Evolutionary conservation across 1,140 invertebrate species (phyloP).

Genomic region (Philaenus spumarius): DNA sequence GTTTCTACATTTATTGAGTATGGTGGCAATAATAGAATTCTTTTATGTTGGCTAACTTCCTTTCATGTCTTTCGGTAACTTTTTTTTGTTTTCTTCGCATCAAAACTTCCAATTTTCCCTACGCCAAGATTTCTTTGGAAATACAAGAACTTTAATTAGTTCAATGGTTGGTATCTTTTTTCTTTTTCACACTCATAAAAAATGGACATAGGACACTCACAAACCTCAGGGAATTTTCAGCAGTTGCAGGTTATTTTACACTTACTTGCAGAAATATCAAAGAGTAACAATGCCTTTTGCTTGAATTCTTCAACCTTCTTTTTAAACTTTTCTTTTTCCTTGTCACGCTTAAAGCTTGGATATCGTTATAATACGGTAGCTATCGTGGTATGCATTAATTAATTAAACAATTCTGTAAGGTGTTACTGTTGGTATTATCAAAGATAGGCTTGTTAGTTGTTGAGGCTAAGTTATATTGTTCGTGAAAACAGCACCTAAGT

Average conservation of each 20-base stretch:
- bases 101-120: too few species aligned
- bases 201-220: constrained; percentile 1
- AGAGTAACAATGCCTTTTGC: not conserved
- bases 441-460: not conserved
- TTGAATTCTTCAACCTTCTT: constrained; percentile 7
- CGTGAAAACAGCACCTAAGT: not conserved
- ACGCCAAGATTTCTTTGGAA: too few species aligned
- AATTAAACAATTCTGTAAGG: constrained; percentile 10
- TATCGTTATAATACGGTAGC: not conserved
- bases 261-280: constrained; percentile 2
- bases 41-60: not conserved
- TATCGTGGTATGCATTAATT: not conserved
- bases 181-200: constrained; percentile 11
- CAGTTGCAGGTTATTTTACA: constrained; percentile 7
- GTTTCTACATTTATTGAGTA: not conserved
- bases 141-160: too few species aligned
- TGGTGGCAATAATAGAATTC: not conserved
- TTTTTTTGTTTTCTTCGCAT: not conserved
- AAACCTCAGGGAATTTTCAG: not conserved
- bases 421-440: not conserved
- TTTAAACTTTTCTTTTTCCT: constrained; percentile 4
- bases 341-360: too few species aligned
- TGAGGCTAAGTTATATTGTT: not conserved
- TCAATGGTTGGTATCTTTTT: not conserved
- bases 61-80: not conserved